These are phyloP conservation scores for Erebia ligea DNA, from an alignment of 2,888 invertebrate genomes.

Conservation along the genomic window DNA sequence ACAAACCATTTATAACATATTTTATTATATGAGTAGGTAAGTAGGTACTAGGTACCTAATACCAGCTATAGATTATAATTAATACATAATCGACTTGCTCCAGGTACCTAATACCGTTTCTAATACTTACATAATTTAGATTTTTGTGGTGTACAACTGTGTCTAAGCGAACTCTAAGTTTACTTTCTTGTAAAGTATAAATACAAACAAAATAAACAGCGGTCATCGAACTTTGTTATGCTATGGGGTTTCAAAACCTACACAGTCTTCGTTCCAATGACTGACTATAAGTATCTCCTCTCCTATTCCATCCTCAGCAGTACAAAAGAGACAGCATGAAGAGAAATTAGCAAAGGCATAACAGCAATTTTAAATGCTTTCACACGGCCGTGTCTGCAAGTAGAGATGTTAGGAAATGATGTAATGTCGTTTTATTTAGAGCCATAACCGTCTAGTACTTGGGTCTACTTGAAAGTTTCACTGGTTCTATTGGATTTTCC, in stretches of 20 bases:
- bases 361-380: constrained; percentile 40
- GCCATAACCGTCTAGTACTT: background rate
- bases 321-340: constrained; percentile 32
- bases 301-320: constrained; percentile 29
- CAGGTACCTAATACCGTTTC: too few relatives aligned
- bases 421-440: background rate
- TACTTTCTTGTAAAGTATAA: constrained; percentile 25
- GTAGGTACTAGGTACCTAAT: too few relatives aligned
- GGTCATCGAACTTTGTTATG: constrained; percentile 42
- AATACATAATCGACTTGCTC: too few relatives aligned
- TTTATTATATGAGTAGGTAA: too few relatives aligned
- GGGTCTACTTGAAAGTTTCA: background rate
- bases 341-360: constrained; percentile 42
- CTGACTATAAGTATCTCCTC: constrained; percentile 38
- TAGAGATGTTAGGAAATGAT: constrained; percentile 16
- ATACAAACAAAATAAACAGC: constrained; percentile 18
- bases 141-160: too few relatives aligned
- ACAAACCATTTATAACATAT: too few relatives aligned
- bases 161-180: background rate
- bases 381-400: constrained; percentile 27
- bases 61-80: too few relatives aligned
- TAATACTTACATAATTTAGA: too few relatives aligned
- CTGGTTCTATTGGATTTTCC: background rate
- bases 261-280: constrained; percentile 43
- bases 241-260: constrained; percentile 39